Conservation (phyloP, 2,113 vertebrate genomes). For the Megaceryle torquata region DNA sequence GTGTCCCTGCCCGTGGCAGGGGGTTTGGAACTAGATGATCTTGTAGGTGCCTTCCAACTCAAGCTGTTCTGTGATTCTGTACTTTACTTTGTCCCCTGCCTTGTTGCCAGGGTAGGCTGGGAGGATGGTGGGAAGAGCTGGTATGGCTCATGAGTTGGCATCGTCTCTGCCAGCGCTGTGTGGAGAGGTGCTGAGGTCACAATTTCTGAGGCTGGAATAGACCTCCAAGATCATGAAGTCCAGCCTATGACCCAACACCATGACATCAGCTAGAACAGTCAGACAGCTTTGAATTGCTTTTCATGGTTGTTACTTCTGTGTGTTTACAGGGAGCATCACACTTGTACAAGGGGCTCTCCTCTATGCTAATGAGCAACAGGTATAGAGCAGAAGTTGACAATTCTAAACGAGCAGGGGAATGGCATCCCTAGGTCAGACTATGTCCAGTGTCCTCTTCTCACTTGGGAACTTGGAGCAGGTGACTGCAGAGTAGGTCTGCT, state of each 20-base stretch:
- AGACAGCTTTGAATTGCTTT: neutral
- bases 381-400: neutral
- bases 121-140: neutral
- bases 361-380: neutral
- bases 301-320: accelerated
- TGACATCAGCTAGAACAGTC: no score
- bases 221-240: no score
- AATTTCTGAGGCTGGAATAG: no score
- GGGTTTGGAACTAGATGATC: no score
- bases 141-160: neutral
- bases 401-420: neutral
- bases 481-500: neutral
- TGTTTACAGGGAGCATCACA: neutral
- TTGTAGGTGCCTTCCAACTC: no score
- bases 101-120: neutral
- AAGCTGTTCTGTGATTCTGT: no score
- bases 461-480: neutral
- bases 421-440: neutral
- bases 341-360: neutral
- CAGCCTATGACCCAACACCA: no score
- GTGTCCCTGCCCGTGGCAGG: no score
- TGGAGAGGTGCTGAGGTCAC: neutral
- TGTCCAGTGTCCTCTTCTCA: neutral
- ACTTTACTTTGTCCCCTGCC: no score
- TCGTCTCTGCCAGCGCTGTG: no score